A percentile compares a stretch with the other conserved stretches of the same genome.
Conservation (phyloP, 2,797 vertebrate species). For the Kryptopterus vitreolus region DNA sequence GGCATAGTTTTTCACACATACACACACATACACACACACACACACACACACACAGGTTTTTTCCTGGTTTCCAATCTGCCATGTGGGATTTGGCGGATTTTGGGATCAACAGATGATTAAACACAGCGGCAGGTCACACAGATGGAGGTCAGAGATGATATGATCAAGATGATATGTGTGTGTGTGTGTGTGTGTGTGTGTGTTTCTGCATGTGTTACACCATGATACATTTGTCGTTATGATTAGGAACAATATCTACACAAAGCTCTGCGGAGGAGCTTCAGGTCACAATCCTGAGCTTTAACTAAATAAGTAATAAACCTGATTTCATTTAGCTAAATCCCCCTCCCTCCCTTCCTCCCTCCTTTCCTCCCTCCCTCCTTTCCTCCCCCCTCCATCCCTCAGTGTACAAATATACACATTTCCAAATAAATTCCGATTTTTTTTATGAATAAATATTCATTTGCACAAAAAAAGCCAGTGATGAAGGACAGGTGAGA, state of each 20-base stretch:
- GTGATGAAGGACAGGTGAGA: neutral
- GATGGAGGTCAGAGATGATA: neutral
- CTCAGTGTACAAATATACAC: no score
- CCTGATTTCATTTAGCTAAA: no score
- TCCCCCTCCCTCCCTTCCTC: no score
- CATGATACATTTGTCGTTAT: neutral
- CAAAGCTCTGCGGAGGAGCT: neutral
- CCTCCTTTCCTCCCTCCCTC: no score
- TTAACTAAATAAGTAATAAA: no score
- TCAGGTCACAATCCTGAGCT: neutral
- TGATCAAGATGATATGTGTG: neutral
- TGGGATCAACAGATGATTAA: conserved; percentile 48
- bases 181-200: conserved; percentile 16
- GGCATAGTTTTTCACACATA: no score
- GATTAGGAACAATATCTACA: neutral
- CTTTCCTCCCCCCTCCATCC: no score
- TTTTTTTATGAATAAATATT: neutral
- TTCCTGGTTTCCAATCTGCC: conserved; percentile 36
- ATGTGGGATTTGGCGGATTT: conserved; percentile 39
- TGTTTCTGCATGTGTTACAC: neutral
- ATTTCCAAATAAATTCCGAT: neutral
- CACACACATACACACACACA: conserved; percentile 8
- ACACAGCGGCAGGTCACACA: conserved; percentile 24
- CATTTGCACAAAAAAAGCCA: neutral
- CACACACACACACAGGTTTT: neutral